Base-by-base conservation (phyloP, 1,140 invertebrate species). In the Stegodyphus mimosarum region DNA sequence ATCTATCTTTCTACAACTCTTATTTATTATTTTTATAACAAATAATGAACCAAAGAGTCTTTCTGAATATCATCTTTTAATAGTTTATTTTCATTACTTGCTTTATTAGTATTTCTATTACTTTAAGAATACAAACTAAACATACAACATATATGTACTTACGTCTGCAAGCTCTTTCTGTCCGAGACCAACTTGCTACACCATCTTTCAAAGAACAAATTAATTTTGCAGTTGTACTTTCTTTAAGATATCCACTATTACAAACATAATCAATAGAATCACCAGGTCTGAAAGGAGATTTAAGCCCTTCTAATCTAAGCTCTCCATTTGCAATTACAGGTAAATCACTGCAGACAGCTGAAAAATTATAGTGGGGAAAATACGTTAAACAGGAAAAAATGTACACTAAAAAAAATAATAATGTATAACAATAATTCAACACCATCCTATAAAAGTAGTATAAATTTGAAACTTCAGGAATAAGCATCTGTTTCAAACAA, bases 311-410 rank as follows among this genome's bases (percentile, higher is more conserved):
- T 11, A 83, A 52, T 7, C 49, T 18, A 64, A 83, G 52, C n/a
- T 51, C 17, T 18, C 55, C 79, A 83, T 83, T 63, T n/a, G 63
- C 48, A 52, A 83, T 13, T 73, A 50, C n/a, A 64, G 79, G 79
- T 9, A 74, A 52, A 51, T 63, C 55, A 52, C 64, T 67, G 60
- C 79, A 83, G 6, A 83, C 71, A 83, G 79, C 79, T 83, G 51
- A 33, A 53, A 7, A 33, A 33, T 33, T 33, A 33, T 53, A 75
- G 33, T 63, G 51, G n/a, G 33, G 9, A 67, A 67, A 18, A 67
- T 17, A 9, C 2, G 2, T n/a, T 18, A 17, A 67, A 67, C 33
- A 67, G 9, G 33, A 67, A 18, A 6, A 10, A 18, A 17, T 2
- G 33, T 18, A 60, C 2, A 60, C 9, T 60, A 60, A 15, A 60